These are phyloP conservation scores for Microcaecilia unicolor DNA, from an alignment of 2,797 vertebrate species.

Conservation along the genomic window DNA sequence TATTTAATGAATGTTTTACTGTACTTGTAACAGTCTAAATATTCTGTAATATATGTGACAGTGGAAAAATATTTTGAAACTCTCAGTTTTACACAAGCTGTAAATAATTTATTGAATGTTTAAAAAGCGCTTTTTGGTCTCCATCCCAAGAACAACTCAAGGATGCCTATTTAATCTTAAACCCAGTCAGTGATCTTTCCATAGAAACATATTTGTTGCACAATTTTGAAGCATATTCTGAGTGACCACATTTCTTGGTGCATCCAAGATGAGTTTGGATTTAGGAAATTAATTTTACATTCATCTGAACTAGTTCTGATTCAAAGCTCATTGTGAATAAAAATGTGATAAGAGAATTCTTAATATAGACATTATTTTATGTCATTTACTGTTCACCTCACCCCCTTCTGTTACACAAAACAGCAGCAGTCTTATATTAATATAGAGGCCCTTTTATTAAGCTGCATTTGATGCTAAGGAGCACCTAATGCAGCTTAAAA, in stretches of 20 bases:
- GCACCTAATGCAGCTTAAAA: too few species aligned
- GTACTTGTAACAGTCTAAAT: slow-evolving; percentile 71
- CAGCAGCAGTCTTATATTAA: too few species aligned
- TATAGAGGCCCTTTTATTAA: too few species aligned
- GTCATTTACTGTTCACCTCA: slow-evolving; percentile 23
- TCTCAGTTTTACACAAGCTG: slow-evolving; percentile 74
- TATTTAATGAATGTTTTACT: slow-evolving; percentile 67
- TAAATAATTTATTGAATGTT: slow-evolving; percentile 71
- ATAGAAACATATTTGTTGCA: slow-evolving; percentile 4
- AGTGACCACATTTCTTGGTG: slow-evolving; percentile 29
- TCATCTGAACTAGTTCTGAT: slow-evolving; percentile 9
- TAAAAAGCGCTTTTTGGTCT: slow-evolving; percentile 71
- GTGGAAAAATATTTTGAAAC: slow-evolving; percentile 74
- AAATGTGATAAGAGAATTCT: too few species aligned
- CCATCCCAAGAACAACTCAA: slow-evolving; percentile 50
- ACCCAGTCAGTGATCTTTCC: slow-evolving; percentile 8
- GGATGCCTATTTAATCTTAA: slow-evolving; percentile 37
- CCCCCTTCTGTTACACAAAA: slow-evolving; percentile 17
- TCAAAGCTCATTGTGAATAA: slow-evolving; percentile 17
- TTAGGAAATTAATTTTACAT: slow-evolving; percentile 11
- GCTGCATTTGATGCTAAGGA: too few species aligned
- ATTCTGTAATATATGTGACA: slow-evolving; percentile 82
- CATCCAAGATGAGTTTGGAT: slow-evolving; percentile 15
- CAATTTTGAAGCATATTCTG: slow-evolving; percentile 17
- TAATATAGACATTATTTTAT: slow-evolving; percentile 6